Conservation (phyloP, 2,888 invertebrate genomes). For the Leptinotarsa rubiginosa region DNA sequence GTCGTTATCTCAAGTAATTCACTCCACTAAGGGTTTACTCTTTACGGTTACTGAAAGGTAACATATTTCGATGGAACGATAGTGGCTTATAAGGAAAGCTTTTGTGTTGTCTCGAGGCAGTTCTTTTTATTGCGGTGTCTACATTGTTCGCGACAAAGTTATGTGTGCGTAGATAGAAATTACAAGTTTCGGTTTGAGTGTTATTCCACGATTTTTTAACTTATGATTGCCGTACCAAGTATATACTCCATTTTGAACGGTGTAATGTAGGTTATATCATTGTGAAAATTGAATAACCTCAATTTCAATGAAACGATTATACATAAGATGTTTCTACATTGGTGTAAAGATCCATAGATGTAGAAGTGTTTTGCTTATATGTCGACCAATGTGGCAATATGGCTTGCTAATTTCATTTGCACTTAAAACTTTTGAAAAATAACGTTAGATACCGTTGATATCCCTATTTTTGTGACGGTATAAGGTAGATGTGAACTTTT, state of each 20-base stretch:
- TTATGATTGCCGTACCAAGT: background rate
- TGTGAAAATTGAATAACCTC: too few relatives aligned
- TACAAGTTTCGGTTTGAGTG: conserved; percentile 32
- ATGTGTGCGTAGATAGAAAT: conserved; percentile 34
- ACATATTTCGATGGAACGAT: conserved; percentile 37
- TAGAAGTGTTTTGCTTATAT: too few relatives aligned
- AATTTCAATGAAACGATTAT: too few relatives aligned
- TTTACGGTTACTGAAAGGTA: conserved; percentile 21
- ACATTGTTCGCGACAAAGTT: conserved; percentile 44
- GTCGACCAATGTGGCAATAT: too few relatives aligned
- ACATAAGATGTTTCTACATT: too few relatives aligned
- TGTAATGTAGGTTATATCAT: too few relatives aligned
- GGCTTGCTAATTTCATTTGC: too few relatives aligned
- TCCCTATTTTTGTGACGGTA: too few relatives aligned
- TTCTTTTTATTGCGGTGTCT: conserved; percentile 31
- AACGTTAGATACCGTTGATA: too few relatives aligned
- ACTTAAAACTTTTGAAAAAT: too few relatives aligned
- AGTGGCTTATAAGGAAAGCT: conserved; percentile 36
- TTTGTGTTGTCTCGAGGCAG: conserved; percentile 20
- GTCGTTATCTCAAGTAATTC: conserved; percentile 16
- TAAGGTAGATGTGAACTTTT: too few relatives aligned
- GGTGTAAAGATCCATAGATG: too few relatives aligned
- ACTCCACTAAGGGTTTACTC: conserved; percentile 11
- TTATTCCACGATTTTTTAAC: conserved; percentile 16
- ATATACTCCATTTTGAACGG: background rate